A percentile compares a stretch with the other conserved stretches of the same genome.
Evolutionary conservation across 2,888 invertebrate species (phyloP).

Genomic region (Drosophila birchii): DNA sequence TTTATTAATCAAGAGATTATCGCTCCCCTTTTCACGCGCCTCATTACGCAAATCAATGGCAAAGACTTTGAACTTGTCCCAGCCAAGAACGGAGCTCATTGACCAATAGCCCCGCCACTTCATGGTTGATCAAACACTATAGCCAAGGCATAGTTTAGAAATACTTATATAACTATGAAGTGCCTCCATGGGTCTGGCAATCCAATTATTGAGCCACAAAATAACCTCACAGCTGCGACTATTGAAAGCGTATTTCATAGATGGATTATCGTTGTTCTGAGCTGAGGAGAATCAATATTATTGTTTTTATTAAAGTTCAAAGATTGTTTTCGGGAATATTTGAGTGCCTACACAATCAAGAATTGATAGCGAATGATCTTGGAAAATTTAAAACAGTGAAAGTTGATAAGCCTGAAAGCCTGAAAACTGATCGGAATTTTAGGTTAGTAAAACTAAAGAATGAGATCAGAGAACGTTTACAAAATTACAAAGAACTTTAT

Average conservation of each 20-base stretch:
- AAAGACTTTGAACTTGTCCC: constrained; percentile 61
- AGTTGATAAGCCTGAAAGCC: constrained; percentile 15
- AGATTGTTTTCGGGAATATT: constrained; percentile 2
- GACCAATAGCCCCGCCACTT: constrained; percentile 20
- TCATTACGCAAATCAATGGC: constrained; percentile 21
- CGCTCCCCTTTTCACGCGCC: background rate
- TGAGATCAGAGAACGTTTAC: background rate
- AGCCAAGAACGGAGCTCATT: constrained; percentile 26
- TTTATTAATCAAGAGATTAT: constrained; percentile 11
- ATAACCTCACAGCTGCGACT: constrained; percentile 13
- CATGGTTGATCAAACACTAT: constrained; percentile 45
- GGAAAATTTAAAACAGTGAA: constrained; percentile 6
- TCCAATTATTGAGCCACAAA: constrained; percentile 32
- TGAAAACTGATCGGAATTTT: background rate
- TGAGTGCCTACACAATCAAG: constrained; percentile 4
- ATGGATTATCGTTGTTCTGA: constrained; percentile 9
- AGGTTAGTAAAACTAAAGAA: background rate
- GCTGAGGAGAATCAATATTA: constrained; percentile 3
- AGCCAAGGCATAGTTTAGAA: constrained; percentile 10
- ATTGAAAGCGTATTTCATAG: background rate
- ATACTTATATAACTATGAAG: background rate
- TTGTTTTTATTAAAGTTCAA: constrained; percentile 6
- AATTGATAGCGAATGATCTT: constrained; percentile 24
- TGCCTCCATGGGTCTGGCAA: constrained; percentile 20
- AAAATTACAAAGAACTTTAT: background rate